phyloP scores from a whole-genome alignment of 2,888 invertebrate species.

The Notodonta ziczac region DNA sequence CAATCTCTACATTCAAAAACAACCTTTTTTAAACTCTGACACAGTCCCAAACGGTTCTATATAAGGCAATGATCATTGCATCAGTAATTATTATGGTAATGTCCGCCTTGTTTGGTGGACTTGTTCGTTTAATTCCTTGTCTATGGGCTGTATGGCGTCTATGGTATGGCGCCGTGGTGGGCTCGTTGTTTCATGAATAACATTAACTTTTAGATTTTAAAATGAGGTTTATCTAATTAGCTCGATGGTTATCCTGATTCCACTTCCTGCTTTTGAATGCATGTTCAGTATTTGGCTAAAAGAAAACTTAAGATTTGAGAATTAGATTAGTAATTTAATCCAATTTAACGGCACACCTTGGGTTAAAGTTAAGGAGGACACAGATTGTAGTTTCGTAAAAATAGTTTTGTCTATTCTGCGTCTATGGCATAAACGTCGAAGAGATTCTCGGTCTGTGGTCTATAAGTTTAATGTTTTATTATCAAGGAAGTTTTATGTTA shows the following conservation, averaged over 20 bases:
- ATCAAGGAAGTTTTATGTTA: no score
- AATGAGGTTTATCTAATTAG: slow-evolving; percentile 47
- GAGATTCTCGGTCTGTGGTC: no score
- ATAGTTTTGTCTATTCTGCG: no score
- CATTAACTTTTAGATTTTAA: slow-evolving; percentile 56
- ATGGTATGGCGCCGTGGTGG: slow-evolving; percentile 23
- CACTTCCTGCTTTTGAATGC: neutral
- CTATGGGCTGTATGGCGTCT: slow-evolving; percentile 31
- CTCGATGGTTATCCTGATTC: slow-evolving; percentile 37
- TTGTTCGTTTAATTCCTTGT: slow-evolving; percentile 44
- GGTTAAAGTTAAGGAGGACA: no score
- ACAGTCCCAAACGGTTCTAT: slow-evolving; percentile 39
- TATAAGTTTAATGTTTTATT: no score
- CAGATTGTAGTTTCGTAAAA: no score
- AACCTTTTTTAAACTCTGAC: slow-evolving; percentile 3
- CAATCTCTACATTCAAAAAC: neutral
- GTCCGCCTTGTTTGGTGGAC: slow-evolving; percentile 52
- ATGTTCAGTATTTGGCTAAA: neutral
- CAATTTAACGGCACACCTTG: no score
- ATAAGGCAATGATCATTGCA: slow-evolving; percentile 37
- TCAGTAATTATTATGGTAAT: slow-evolving; percentile 59
- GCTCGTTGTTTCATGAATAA: slow-evolving; percentile 38
- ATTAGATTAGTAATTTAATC: no score
- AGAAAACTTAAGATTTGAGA: neutral
- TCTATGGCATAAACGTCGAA: no score